phyloP scores from a whole-genome alignment of 1,140 invertebrate genomes.

The Coptotermes formosanus region DNA sequence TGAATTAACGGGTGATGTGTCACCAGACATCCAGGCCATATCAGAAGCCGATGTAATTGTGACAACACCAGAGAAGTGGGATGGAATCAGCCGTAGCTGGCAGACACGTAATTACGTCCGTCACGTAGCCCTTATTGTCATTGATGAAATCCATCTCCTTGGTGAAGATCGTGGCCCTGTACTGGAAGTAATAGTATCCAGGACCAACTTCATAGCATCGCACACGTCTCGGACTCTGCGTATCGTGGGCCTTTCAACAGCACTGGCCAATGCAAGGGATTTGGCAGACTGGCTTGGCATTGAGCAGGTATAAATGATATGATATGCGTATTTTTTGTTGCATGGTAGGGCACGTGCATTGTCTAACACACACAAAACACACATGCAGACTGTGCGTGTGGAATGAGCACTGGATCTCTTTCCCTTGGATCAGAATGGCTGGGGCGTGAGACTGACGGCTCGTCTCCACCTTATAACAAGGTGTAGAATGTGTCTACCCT shows the following conservation, averaged over 20 bases:
- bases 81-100: conserved; percentile 96
- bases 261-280: conserved; percentile 95
- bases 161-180: conserved; percentile 87
- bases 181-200: conserved; percentile 81
- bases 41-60: conserved; percentile 87
- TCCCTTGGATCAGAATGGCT: too few species aligned
- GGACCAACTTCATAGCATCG: conserved; percentile 85
- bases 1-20: conserved; percentile 94
- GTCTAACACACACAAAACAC: too few species aligned
- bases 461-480: too few species aligned
- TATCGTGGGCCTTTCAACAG: conserved; percentile 95
- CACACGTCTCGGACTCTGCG: conserved; percentile 78
- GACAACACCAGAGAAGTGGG: conserved; percentile 99
- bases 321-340: too few species aligned
- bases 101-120: conserved; percentile 94
- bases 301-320: conserved; percentile 53
- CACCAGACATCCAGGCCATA: conserved; percentile 88
- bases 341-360: too few species aligned
- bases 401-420: too few species aligned
- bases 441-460: too few species aligned
- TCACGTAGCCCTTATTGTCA: conserved; percentile 90
- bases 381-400: too few species aligned
- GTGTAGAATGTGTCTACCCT: too few species aligned
- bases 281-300: conserved; percentile 96
- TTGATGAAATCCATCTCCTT: conserved; percentile 98